Evolutionary conservation across 2,797 vertebrate species (phyloP).

Genomic region (Danio aesculapii): DNA sequence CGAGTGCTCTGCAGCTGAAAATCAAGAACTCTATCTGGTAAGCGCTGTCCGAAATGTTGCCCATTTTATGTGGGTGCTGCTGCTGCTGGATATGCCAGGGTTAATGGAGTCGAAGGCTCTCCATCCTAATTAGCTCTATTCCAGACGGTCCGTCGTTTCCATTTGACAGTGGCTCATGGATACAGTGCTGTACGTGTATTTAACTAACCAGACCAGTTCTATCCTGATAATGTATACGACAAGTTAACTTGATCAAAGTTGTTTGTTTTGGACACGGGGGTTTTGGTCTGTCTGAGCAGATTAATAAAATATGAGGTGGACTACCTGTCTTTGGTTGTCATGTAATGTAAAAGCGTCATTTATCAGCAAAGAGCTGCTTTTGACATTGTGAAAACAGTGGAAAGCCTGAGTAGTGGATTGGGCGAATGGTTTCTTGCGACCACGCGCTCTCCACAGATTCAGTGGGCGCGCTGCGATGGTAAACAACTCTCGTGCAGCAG

Average conservation of each 20-base stretch:
- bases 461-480: constrained; percentile 40
- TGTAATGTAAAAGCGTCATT: background rate
- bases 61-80: background rate
- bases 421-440: background rate
- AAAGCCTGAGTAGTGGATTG: background rate
- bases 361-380: background rate
- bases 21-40: constrained; percentile 98
- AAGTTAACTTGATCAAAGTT: constrained; percentile 4
- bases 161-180: no score
- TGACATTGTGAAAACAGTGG: background rate
- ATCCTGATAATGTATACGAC: background rate
- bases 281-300: background rate
- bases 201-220: background rate
- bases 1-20: constrained; percentile 90
- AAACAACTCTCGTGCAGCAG: constrained; percentile 48
- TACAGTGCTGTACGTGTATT: background rate
- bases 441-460: constrained; percentile 23
- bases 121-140: constrained; percentile 20
- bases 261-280: background rate
- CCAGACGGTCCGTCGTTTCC: background rate
- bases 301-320: background rate
- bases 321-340: background rate
- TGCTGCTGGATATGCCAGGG: background rate
- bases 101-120: background rate
- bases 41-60: constrained; percentile 63